Percentiles rank a stretch among this genome's conserved stretches.
These are phyloP conservation scores for Caenorhabditis brenneri DNA, from an alignment of 1,140 invertebrate genomes.

Conservation along the genomic window DNA sequence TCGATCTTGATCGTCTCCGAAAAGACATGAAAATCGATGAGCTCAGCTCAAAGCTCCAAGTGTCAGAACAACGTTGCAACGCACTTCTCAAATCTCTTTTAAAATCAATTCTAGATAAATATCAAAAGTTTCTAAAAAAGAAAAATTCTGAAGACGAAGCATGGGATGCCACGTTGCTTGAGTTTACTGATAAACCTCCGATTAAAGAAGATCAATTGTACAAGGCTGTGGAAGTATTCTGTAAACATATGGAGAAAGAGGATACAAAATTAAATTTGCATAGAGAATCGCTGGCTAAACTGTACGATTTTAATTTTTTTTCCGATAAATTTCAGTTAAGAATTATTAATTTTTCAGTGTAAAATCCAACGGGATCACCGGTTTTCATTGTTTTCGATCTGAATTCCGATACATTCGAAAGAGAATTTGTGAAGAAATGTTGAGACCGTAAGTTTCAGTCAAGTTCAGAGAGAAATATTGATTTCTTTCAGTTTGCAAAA, in stretches of 20 bases:
- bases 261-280: too few relatives aligned
- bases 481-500: not conserved
- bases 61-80: not conserved
- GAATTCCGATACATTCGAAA: not conserved
- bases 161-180: not conserved
- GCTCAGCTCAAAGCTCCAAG: not conserved
- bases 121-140: not conserved
- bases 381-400: not conserved
- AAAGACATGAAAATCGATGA: not conserved
- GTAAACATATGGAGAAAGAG: not conserved
- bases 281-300: not conserved
- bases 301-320: too few relatives aligned
- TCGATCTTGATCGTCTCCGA: not conserved
- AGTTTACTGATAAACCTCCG: not conserved
- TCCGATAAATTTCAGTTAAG: too few relatives aligned
- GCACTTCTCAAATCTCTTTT: not conserved
- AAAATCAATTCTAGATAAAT: not conserved
- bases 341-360: too few relatives aligned
- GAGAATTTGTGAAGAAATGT: not conserved
- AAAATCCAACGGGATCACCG: not conserved
- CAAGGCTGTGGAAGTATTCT: not conserved
- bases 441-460: not conserved
- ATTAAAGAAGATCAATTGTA: not conserved
- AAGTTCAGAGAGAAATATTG: not conserved
- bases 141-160: not conserved